A percentile compares a stretch with the other conserved stretches of the same genome.
These are phyloP conservation scores for Fregata magnificens DNA, from an alignment of 2,113 vertebrate species.

Conservation along the genomic window DNA sequence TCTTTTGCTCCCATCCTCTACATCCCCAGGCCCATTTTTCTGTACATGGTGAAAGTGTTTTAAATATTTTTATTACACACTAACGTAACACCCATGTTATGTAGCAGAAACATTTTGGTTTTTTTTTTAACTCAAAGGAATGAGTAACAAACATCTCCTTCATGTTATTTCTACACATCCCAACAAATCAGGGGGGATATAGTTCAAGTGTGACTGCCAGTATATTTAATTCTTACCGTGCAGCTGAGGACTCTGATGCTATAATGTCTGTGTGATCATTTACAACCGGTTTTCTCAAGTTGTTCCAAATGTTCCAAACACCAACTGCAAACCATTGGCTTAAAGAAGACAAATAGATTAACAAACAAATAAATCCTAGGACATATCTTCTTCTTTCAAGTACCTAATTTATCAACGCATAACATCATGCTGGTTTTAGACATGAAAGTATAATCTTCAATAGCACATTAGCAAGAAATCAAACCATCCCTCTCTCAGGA, in stretches of 20 bases:
- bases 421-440: background rate
- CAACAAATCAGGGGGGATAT: background rate
- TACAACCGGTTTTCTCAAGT: background rate
- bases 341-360: background rate
- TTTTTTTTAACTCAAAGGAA: background rate
- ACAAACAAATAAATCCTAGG: background rate
- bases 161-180: background rate
- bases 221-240: background rate
- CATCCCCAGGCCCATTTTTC: background rate
- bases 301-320: background rate
- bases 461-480: background rate
- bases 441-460: background rate
- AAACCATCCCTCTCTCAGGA: background rate
- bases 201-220: background rate
- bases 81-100: accelerated
- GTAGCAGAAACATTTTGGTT: background rate
- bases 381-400: background rate
- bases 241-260: background rate
- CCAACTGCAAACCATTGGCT: background rate
- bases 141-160: background rate
- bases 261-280: background rate
- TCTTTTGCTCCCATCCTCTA: background rate
- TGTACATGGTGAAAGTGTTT: background rate
- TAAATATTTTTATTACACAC: background rate
- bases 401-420: background rate